phyloP scores from a whole-genome alignment of 1,140 invertebrate species.

The Drosophila trapezifrons region DNA sequence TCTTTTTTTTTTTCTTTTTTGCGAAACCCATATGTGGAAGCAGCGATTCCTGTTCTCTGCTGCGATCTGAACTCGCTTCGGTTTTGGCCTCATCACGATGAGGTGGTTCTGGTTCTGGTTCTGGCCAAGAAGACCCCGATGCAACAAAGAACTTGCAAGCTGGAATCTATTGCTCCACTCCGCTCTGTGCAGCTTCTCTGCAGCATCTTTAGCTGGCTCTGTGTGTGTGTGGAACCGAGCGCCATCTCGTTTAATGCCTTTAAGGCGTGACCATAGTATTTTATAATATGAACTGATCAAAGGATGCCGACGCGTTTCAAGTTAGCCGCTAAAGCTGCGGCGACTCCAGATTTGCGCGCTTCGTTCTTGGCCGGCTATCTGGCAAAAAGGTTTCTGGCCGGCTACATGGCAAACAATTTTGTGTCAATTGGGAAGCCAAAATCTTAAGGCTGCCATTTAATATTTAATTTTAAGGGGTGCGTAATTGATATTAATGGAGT shows the following conservation, averaged over 20 bases:
- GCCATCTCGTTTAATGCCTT: conserved; percentile 84
- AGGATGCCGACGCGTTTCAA: conserved; percentile 82
- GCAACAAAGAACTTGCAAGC: conserved; percentile 75
- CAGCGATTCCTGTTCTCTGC: conserved; percentile 63
- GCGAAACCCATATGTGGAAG: conserved; percentile 72
- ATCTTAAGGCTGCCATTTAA: no score
- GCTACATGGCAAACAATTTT: conserved; percentile 8
- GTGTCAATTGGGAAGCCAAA: background rate
- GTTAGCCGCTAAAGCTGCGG: conserved; percentile 73
- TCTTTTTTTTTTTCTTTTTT: conserved; percentile 30
- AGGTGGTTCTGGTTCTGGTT: conserved; percentile 52
- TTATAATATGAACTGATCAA: conserved; percentile 84
- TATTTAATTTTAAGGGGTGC: no score
- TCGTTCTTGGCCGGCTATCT: conserved; percentile 49
- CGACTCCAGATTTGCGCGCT: conserved; percentile 77
- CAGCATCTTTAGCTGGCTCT: conserved; percentile 16
- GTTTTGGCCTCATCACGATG: conserved; percentile 57
- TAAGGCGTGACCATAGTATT: conserved; percentile 84
- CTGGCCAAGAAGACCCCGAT: conserved; percentile 40
- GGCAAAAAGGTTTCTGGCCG: conserved; percentile 52
- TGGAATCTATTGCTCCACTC: conserved; percentile 69
- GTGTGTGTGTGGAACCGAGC: conserved; percentile 73
- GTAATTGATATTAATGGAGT: no score
- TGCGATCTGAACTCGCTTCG: conserved; percentile 46
- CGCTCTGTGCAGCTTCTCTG: conserved; percentile 32